A percentile compares a stretch with the other conserved stretches of the same genome.
These are phyloP conservation scores for Xylophagus ater DNA, from an alignment of 2,888 invertebrate species.

Conservation along the genomic window DNA sequence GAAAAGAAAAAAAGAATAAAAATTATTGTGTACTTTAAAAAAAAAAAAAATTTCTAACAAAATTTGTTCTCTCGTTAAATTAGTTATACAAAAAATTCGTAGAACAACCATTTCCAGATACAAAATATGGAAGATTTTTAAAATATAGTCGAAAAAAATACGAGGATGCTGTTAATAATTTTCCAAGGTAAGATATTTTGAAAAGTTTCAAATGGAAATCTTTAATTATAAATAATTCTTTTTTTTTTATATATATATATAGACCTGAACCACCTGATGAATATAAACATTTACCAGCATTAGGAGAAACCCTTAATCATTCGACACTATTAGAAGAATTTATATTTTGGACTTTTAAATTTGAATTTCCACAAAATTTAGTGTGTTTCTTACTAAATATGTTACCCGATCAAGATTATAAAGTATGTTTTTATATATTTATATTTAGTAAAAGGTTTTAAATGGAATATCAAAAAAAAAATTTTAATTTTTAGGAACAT, in stretches of 20 bases:
- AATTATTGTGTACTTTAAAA: constrained; percentile 6
- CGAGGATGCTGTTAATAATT: constrained; percentile 66
- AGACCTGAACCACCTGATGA: constrained; percentile 57
- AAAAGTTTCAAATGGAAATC: background rate
- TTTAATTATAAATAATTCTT: constrained; percentile 5
- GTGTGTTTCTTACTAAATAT: constrained; percentile 90
- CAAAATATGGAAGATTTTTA: constrained; percentile 63
- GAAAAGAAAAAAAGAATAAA: background rate
- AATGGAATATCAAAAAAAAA: background rate
- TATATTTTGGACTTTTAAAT: constrained; percentile 96
- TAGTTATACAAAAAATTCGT: constrained; percentile 63
- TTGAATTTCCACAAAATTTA: constrained; percentile 93
- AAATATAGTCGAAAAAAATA: constrained; percentile 63
- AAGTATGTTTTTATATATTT: constrained; percentile 43
- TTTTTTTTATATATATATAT: constrained; percentile 8
- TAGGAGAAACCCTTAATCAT: constrained; percentile 69
- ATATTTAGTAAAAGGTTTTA: background rate
- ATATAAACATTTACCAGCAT: constrained; percentile 67
- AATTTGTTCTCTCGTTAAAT: constrained; percentile 22
- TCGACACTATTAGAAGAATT: constrained; percentile 85
- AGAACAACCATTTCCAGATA: constrained; percentile 52
- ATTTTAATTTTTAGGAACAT: constrained; percentile 53
- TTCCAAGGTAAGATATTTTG: constrained; percentile 52
- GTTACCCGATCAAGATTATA: constrained; percentile 90
- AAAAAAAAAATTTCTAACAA: constrained; percentile 6